Conservation (phyloP, 2,797 vertebrate genomes). For the Poeciliopsis gracilis region DNA sequence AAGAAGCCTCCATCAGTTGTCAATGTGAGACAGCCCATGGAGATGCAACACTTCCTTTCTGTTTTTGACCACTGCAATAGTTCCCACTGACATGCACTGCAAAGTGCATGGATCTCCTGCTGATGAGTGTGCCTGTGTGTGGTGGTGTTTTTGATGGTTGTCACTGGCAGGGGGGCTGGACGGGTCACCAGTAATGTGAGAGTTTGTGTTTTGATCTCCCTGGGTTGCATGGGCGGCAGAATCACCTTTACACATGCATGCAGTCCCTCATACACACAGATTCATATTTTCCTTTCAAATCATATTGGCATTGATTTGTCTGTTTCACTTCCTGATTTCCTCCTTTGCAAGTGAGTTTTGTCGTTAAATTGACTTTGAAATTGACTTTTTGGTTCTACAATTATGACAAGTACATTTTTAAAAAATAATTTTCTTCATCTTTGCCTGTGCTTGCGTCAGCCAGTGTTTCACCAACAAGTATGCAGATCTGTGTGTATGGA, state of each 20-base stretch:
- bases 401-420: not conserved
- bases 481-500: not conserved
- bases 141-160: conserved; percentile 24
- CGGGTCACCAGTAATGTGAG: conserved; percentile 54
- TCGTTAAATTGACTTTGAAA: conserved; percentile 39
- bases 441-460: not conserved
- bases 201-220: conserved; percentile 53
- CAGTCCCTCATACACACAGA: conserved; percentile 13
- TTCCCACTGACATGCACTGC: conserved; percentile 8
- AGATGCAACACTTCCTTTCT: conserved; percentile 5
- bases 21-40: not conserved
- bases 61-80: not conserved
- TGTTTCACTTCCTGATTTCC: conserved; percentile 24
- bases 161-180: conserved; percentile 17
- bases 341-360: conserved; percentile 39
- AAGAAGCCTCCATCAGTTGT: conserved; percentile 6
- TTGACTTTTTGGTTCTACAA: conserved; percentile 35
- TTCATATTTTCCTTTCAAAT: conserved; percentile 29
- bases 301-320: conserved; percentile 36
- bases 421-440: not conserved
- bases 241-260: conserved; percentile 32
- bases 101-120: conserved; percentile 15
- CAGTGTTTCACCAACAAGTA: conserved; percentile 7
- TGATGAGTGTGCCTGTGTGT: conserved; percentile 25
- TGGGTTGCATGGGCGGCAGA: conserved; percentile 46